Evolutionary conservation across 2,113 vertebrate species (phyloP).

Genomic region (Oncorhynchus kisutch): DNA sequence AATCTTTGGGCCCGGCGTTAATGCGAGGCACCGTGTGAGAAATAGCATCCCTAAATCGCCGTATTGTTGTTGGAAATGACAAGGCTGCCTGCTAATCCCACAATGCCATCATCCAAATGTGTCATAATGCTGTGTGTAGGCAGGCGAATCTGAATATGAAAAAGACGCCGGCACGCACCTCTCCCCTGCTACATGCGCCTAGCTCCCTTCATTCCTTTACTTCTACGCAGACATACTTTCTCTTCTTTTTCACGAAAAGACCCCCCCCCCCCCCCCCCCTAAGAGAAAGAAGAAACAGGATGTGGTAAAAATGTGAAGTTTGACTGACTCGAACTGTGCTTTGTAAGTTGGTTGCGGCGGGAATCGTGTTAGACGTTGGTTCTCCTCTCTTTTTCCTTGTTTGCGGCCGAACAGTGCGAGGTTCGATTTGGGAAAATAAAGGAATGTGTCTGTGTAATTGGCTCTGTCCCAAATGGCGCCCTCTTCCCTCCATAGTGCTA

Average conservation of each 20-base stretch:
- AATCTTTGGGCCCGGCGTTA: conserved; percentile 78
- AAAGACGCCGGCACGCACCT: conserved; percentile 70
- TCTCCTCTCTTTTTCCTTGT: conserved; percentile 18
- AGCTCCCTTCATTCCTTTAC: conserved; percentile 34
- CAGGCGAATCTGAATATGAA: conserved; percentile 77
- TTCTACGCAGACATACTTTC: conserved; percentile 50
- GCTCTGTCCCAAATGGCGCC: too few relatives aligned
- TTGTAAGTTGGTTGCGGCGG: conserved; percentile 20
- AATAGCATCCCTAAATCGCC: conserved; percentile 79
- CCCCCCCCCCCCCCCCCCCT: conserved; percentile 31
- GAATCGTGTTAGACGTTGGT: conserved; percentile 19
- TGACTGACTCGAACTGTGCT: conserved; percentile 44
- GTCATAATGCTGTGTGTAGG: conserved; percentile 79
- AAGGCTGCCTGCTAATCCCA: conserved; percentile 82
- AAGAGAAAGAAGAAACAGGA: conserved; percentile 8
- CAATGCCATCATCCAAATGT: conserved; percentile 81
- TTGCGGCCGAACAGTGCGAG: not conserved
- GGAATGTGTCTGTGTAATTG: conserved; percentile 20
- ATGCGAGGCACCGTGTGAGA: conserved; percentile 76
- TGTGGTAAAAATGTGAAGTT: conserved; percentile 34
- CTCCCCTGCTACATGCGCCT: conserved; percentile 40
- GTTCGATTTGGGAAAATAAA: conserved; percentile 30
- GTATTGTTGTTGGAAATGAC: conserved; percentile 84
- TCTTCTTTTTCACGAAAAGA: conserved; percentile 43
- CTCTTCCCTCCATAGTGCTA: too few relatives aligned